These are phyloP conservation scores for Mycteria americana DNA, from an alignment of 2,797 vertebrate genomes.

Conservation along the genomic window DNA sequence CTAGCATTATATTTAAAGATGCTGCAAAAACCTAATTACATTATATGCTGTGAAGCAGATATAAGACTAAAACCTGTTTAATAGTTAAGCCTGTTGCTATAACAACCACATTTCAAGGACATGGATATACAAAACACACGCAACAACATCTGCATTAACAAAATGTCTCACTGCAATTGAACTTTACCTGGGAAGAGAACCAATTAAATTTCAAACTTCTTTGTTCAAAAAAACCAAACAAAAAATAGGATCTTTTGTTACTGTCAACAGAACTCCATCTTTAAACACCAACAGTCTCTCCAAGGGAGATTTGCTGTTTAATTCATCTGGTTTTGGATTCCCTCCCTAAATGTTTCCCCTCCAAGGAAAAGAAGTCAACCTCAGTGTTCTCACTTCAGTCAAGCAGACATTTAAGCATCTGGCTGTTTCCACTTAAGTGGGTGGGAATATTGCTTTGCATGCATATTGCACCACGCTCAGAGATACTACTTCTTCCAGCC, in stretches of 20 bases:
- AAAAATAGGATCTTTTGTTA: neutral
- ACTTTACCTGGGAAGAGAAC: neutral
- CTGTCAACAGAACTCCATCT: neutral
- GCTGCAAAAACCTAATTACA: slow-evolving; percentile 40
- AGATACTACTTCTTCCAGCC: neutral
- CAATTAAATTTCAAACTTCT: slow-evolving; percentile 6
- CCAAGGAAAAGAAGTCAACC: neutral
- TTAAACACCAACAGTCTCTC: neutral
- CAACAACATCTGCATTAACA: slow-evolving; percentile 22
- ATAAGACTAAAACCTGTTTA: slow-evolving; percentile 28
- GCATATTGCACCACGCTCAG: neutral
- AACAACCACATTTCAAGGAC: slow-evolving; percentile 65
- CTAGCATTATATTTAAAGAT: slow-evolving; percentile 25
- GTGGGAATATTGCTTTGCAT: neutral
- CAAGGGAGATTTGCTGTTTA: neutral
- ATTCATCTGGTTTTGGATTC: neutral
- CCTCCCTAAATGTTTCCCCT: neutral
- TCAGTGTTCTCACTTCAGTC: neutral
- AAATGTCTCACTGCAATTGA: neutral
- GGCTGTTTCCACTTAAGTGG: neutral
- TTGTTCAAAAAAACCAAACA: neutral
- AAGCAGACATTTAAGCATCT: neutral
- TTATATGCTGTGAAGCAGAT: slow-evolving; percentile 12
- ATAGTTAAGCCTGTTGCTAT: slow-evolving; percentile 68
- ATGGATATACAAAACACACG: neutral